These are phyloP conservation scores for Chascanopsetta lugubris DNA, from an alignment of 2,113 vertebrate species.

Conservation along the genomic window DNA sequence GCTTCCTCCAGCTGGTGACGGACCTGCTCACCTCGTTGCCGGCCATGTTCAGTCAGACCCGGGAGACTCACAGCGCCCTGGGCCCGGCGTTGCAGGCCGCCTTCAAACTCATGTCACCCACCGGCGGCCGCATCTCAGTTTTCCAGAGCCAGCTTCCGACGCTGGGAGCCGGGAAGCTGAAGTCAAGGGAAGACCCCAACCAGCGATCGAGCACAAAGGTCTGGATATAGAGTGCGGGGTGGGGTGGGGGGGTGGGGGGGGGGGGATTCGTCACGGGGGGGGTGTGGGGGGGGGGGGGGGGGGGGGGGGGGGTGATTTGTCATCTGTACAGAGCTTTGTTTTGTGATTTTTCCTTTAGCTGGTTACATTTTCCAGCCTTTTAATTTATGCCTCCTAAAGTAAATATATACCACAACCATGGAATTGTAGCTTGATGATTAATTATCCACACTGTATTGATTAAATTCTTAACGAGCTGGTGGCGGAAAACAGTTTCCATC, in stretches of 20 bases:
- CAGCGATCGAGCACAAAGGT: conserved; percentile 95
- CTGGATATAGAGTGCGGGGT: background rate
- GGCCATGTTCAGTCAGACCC: conserved; percentile 89
- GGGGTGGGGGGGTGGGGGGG: too few relatives aligned
- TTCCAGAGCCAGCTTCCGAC: conserved; percentile 96
- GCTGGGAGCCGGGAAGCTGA: conserved; percentile 88
- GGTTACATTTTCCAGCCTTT: too few relatives aligned
- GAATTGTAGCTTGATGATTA: background rate
- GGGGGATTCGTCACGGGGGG: too few relatives aligned
- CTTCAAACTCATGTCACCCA: conserved; percentile 95
- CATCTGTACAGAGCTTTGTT: background rate
- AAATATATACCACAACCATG: too few relatives aligned
- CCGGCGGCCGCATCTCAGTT: conserved; percentile 92
- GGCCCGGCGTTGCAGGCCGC: conserved; percentile 95
- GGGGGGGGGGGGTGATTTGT: too few relatives aligned
- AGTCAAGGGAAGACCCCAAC: conserved; percentile 96
- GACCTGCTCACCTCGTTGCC: conserved; percentile 90
- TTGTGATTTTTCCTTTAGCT: background rate
- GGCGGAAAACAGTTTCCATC: too few relatives aligned
- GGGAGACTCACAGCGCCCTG: conserved; percentile 93
- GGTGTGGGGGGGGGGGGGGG: too few relatives aligned
- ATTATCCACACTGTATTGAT: background rate
- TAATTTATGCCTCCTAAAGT: conserved; percentile 13
- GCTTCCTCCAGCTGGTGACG: conserved; percentile 86
- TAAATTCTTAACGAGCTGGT: too few relatives aligned